phyloP scores from a whole-genome alignment of 2,797 vertebrate species.

The Myripristis jacobus region DNA sequence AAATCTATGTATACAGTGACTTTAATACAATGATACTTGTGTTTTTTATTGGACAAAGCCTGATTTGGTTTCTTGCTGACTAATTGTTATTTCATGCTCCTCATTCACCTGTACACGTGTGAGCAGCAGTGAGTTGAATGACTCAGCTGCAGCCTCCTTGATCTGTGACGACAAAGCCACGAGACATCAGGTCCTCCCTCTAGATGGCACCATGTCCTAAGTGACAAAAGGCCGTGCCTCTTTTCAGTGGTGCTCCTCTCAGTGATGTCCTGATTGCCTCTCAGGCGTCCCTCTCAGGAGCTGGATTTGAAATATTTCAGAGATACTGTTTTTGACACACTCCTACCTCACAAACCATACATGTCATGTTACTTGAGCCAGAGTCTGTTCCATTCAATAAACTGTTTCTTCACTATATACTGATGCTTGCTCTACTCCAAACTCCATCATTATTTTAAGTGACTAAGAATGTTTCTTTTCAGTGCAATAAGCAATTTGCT shows the following conservation, averaged over 20 bases:
- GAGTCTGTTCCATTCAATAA: too few relatives aligned
- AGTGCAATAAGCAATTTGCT: too few relatives aligned
- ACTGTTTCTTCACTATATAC: neutral
- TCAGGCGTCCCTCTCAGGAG: neutral
- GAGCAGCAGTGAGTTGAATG: neutral
- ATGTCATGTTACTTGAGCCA: too few relatives aligned
- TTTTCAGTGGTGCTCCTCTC: conserved; percentile 3
- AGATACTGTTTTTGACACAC: conserved; percentile 15
- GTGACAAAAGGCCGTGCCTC: conserved; percentile 55
- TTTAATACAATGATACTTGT: conserved; percentile 15
- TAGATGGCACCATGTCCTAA: conserved; percentile 80
- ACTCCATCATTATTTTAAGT: neutral
- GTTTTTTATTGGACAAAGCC: conserved; percentile 16
- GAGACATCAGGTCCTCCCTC: conserved; percentile 62
- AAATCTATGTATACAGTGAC: neutral
- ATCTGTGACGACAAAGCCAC: conserved; percentile 6
- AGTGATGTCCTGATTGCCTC: conserved; percentile 2
- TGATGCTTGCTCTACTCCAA: neutral
- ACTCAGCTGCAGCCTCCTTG: neutral
- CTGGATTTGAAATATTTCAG: neutral
- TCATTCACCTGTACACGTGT: neutral
- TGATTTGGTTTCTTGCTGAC: neutral
- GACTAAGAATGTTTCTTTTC: neutral
- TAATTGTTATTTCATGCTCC: neutral
- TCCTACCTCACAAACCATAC: neutral